phyloP scores from a whole-genome alignment of 1,140 invertebrate genomes.

The Antheraea pernyi region DNA sequence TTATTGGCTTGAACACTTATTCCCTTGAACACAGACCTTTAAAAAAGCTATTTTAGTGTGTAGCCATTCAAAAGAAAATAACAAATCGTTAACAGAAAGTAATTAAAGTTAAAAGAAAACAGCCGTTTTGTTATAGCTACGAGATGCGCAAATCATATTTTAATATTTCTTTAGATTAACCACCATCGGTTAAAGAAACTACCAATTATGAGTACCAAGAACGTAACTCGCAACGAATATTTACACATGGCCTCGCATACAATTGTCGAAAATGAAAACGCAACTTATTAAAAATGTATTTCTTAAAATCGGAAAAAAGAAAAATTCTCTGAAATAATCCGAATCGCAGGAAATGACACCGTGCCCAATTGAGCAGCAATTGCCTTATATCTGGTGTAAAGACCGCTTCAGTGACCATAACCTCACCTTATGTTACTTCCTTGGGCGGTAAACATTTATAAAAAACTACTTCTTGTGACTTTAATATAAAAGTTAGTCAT shows the following conservation, averaged over 20 bases:
- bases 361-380: no score
- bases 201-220: conserved; percentile 23
- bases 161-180: conserved; percentile 20
- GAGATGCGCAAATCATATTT: conserved; percentile 20
- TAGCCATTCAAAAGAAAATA: neutral
- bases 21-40: conserved; percentile 19
- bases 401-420: no score
- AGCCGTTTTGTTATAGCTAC: conserved; percentile 14
- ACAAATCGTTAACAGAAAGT: conserved; percentile 8
- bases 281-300: conserved; percentile 3
- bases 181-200: conserved; percentile 14
- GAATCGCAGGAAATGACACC: no score
- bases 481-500: no score
- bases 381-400: no score
- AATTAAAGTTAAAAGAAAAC: conserved; percentile 21
- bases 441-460: no score
- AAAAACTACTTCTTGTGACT: no score
- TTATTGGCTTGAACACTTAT: conserved; percentile 21
- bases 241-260: conserved; percentile 5
- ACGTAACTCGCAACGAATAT: conserved; percentile 24
- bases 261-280: conserved; percentile 16
- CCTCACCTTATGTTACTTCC: no score
- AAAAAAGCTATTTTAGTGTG: conserved; percentile 9
- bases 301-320: neutral
- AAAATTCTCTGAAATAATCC: no score